Evolutionary conservation across 1,140 invertebrate species (phyloP), one percentile per base, ranked within the genome.

Genomic region (Drosophila azteca): DNA sequence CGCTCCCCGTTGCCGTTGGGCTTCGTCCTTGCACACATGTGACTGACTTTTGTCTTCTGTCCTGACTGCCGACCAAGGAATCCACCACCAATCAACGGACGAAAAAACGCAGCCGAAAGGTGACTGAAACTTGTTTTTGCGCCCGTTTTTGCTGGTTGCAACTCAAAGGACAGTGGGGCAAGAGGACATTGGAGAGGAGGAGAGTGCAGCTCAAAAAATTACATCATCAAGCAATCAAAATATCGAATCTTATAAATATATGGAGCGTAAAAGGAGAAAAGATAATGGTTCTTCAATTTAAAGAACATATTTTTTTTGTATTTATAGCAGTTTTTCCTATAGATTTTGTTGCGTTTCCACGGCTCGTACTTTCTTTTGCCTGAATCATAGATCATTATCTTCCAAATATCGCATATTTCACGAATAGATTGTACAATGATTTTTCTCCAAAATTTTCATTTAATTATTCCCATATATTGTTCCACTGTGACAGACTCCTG

Each of bases 101-200:
- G 65, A 59, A 64, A 64, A 61, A 53, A 39, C 35, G 35, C 11
- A 39, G 35, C 35, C 3, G 3, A 39, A 39, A 74, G 65, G 64
- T 79, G 68, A 64, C 60, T 76, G 71, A 65, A 88, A 87, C 83
- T 79, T 83, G 83, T 77, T 78, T 85, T 78, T 57, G 57, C 52
- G 52, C 45, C 65, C 51, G 70, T 62, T 75, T 44, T 64, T 52
- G 75, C 59, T 71, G 45, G 64, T 69, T 70, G 69, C 55, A 17
- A 26, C 17, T 6, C 0, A 17, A 39, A 39, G 35, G 9, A 74
- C 71, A 66, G 61, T 74, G 71, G 60, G 5, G 0, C 1, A 29
- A 4, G 11, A 1, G 3, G 0, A 0, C 22, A 2, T n/a, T n/a
- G n/a, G n/a, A 7, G 1, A 20, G 0, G 2, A 1, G 6, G n/a